Evolutionary conservation across 2,888 invertebrate species (phyloP), one percentile per base, ranked within the genome.

Genomic region (Ctena decussata): DNA sequence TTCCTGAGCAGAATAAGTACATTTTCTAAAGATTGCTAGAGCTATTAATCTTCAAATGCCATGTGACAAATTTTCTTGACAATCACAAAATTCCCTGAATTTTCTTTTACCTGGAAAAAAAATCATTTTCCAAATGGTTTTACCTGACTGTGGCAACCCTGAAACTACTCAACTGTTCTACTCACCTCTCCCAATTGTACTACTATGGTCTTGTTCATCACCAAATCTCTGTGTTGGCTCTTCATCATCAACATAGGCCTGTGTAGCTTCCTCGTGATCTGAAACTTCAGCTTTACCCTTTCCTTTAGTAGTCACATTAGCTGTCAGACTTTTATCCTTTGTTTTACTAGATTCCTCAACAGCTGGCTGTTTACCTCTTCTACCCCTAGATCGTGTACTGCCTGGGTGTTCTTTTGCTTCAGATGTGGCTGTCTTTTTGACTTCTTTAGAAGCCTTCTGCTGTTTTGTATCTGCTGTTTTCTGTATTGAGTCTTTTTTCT

Each of bases 191-290:
- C n/a, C n/a, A n/a, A n/a, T n/a, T n/a, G n/a, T n/a, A n/a, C 37
- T 77, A 44, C 11, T 46, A 27, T 46, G 18, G n/a, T 27, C 46
- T 39, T 35, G 30, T 35, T 78, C 83, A 74, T 70, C 78, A 24
- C 78, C 86, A 80, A 80, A 85, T 74, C 49, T 79, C 70, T 84
- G 80, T 35, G 86, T 86, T n/a, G 84, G 76, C 70, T 70, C 82
- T 21, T 44, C 76, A 49, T 53, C 65, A 5, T 80, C 65, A 44
- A 11, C 75, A 77, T 80, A 82, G 15, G 32, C 73, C 37, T 82
- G 85, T 70, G 82, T 80, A 15, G 76, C 79, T 73, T 70, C 80
- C 27, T 82, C 85, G 30, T 12, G 18, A 37, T 27, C 74, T n/a
- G 44, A 57, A 53, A 80, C 78, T 8, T 39, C 53, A 57, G 24